Evolutionary conservation across 2,113 vertebrate species (phyloP).

Genomic region (Haliaeetus leucogaster): DNA sequence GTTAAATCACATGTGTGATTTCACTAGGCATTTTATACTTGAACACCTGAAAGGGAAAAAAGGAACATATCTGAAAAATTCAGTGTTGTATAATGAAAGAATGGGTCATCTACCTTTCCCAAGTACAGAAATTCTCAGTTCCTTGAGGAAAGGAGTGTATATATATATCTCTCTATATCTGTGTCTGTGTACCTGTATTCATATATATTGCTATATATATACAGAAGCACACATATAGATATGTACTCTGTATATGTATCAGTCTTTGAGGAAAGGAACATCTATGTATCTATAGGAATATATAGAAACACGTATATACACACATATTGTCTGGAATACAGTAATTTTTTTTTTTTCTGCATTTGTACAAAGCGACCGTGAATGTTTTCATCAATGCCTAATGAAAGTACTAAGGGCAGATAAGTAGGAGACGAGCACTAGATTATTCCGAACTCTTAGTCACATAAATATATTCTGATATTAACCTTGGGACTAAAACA

Average conservation of each 20-base stretch:
- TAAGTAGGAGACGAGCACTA: background rate
- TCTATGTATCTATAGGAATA: background rate
- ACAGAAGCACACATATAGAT: background rate
- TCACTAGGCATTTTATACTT: background rate
- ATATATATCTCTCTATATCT: background rate
- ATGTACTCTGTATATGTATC: background rate
- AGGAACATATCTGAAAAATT: background rate
- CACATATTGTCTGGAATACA: background rate
- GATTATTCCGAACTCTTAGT: background rate
- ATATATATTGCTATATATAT: background rate
- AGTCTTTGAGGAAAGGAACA: background rate
- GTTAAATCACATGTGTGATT: background rate
- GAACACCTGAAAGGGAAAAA: background rate
- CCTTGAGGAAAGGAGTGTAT: background rate
- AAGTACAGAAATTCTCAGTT: background rate
- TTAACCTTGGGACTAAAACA: background rate
- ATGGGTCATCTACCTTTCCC: background rate
- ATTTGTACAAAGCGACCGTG: fast-evolving
- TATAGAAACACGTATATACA: background rate
- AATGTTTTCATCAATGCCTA: background rate
- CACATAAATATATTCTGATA: background rate
- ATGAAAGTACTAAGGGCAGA: background rate
- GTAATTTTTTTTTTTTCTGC: background rate
- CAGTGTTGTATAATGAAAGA: background rate
- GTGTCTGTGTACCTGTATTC: background rate